These are phyloP conservation scores for Monochamus saltuarius DNA, from an alignment of 1,140 invertebrate genomes.

Conservation along the genomic window DNA sequence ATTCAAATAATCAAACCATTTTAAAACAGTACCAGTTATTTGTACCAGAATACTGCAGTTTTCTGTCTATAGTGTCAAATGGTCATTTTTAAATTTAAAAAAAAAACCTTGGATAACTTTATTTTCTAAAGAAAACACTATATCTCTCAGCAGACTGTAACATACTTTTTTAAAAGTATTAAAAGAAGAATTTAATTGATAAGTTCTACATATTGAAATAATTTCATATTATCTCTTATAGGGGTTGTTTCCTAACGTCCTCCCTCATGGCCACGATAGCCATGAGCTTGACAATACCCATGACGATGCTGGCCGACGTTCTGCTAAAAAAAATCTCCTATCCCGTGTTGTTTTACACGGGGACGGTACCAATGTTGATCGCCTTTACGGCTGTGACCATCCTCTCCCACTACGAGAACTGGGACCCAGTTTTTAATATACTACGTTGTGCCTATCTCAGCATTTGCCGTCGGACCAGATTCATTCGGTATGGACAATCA, in stretches of 20 bases:
- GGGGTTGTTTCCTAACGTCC: conserved; percentile 88
- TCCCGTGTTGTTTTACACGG: conserved; percentile 75
- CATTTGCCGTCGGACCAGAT: conserved; percentile 37
- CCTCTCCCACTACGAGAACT: conserved; percentile 80
- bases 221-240: conserved; percentile 48
- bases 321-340: conserved; percentile 74
- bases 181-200: too few species aligned
- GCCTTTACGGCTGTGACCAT: conserved; percentile 75
- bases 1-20: too few species aligned
- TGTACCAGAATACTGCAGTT: too few species aligned
- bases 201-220: conserved; percentile 3
- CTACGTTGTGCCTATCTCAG: conserved; percentile 57
- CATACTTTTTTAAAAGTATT: too few species aligned
- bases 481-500: conserved; percentile 35
- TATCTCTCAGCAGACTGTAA: too few species aligned
- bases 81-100: too few species aligned
- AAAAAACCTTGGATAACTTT: too few species aligned
- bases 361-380: conserved; percentile 75
- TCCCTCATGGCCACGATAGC: conserved; percentile 82
- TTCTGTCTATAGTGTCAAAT: too few species aligned
- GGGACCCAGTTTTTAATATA: conserved; percentile 74
- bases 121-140: too few species aligned
- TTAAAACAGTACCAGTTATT: too few species aligned
- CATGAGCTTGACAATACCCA: conserved; percentile 80
- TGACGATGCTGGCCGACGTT: conserved; percentile 81